Base-by-base conservation (phyloP, 2,888 invertebrate species). In the Drosophila heteroneura region DNA sequence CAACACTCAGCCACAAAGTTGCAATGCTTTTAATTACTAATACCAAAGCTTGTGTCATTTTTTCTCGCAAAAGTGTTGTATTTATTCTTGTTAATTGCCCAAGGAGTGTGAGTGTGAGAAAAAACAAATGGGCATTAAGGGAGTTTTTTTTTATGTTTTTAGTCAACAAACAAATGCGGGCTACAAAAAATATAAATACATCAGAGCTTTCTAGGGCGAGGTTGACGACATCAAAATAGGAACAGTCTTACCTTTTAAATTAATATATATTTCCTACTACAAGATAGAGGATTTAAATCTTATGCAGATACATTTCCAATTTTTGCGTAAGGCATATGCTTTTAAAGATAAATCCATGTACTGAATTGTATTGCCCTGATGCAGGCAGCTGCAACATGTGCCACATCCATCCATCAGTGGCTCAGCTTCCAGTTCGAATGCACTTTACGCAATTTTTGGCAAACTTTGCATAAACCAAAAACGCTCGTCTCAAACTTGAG, bases 391-490 rank as follows among this genome's bases (percentile, higher is more conserved):
- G 62, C 54, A 70, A 56, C 70, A 76, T 70, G 76, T 65, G 56
- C 53, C 33, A 19, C 54, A 41, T 58, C 22, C 66, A 76, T 70
- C 71, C 53, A 81, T 71, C 66, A 60, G 62, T 28, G 49, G 71
- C 65, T 61, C 47, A 44, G 82, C 75, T 52, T 62, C 47, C 72
- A 60, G 65, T 82, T 85, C 71, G 71, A 82, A 70, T 72, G 60
- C 69, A 73, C 60, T 70, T 82, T 76, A 62, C 61, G 71, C 76
- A 82, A 88, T 78, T 90, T 58, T 32, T 74, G 65, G 35, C 65
- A 47, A 80, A 83, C 66, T 85, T 89, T 85, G 88, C 90, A 89
- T 85, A 87, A 73, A 75, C 67, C 76, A 63, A 84, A 65, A 78
- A 65, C 70, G 67, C 64, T 56, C 59, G 54, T 53, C 61, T 56